Conservation (phyloP, 2,797 vertebrate species). For the Syncerus caffer region DNA sequence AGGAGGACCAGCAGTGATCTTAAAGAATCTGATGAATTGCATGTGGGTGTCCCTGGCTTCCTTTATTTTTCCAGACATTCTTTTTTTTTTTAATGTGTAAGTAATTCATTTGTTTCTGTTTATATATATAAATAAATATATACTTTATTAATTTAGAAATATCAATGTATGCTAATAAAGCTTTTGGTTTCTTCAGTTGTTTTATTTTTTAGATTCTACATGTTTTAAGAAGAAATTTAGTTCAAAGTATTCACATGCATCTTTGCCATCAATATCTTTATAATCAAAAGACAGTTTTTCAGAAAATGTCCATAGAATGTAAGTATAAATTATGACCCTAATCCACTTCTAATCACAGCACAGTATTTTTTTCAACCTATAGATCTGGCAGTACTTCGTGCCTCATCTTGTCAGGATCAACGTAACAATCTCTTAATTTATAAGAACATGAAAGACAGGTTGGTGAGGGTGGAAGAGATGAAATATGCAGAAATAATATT, state of each 20-base stretch:
- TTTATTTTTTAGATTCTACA: neutral
- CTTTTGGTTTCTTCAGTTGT: neutral
- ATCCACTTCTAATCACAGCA: neutral
- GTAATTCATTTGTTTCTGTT: neutral
- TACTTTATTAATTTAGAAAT: constrained; percentile 33
- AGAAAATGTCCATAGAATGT: neutral
- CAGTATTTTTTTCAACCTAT: neutral
- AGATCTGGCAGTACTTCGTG: neutral
- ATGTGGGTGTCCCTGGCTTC: neutral
- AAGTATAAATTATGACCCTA: neutral
- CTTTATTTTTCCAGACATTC: neutral
- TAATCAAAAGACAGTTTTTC: neutral
- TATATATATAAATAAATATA: neutral
- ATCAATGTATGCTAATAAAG: neutral
- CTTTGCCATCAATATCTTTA: neutral
- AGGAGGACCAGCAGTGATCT: neutral
- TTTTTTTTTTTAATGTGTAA: neutral
- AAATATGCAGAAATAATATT: neutral
- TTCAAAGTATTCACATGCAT: neutral
- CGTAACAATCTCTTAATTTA: neutral
- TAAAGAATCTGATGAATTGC: neutral
- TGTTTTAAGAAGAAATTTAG: neutral
- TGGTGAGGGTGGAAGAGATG: neutral
- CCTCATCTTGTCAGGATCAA: neutral
- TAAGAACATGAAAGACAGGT: neutral